Evolutionary conservation across 2,888 invertebrate species (phyloP).

Genomic region (Dolomedes plantarius): DNA sequence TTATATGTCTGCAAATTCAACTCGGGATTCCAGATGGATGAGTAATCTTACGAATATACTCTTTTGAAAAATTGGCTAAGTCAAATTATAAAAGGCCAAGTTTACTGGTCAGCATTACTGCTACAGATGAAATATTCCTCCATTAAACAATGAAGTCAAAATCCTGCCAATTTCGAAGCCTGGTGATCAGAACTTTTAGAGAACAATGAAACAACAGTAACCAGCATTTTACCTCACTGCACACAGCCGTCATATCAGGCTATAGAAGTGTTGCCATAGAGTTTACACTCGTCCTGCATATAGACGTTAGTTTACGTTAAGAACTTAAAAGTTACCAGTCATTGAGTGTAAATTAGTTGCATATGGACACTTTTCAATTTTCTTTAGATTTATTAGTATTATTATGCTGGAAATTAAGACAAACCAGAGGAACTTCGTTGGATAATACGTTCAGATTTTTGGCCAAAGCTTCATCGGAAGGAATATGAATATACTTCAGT

Average conservation of each 20-base stretch:
- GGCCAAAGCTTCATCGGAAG: too few relatives aligned
- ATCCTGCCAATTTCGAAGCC: neutral
- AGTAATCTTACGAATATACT: too few relatives aligned
- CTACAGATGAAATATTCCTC: too few relatives aligned
- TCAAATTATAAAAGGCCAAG: too few relatives aligned
- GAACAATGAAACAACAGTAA: constrained; percentile 5
- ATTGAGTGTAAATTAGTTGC: neutral
- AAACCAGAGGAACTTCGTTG: constrained; percentile 53
- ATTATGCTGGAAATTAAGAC: constrained; percentile 38
- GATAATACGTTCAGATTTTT: too few relatives aligned
- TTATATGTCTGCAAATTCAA: neutral
- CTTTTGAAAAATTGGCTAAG: too few relatives aligned
- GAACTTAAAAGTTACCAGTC: neutral
- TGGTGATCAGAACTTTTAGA: neutral
- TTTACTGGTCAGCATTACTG: too few relatives aligned
- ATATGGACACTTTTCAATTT: neutral
- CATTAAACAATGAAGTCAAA: too few relatives aligned
- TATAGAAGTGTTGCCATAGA: constrained; percentile 14
- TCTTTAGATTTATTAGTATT: neutral
- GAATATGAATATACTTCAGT: too few relatives aligned
- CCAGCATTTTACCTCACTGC: neutral
- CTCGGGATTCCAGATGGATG: too few relatives aligned
- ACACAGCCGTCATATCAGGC: neutral
- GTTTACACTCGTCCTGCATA: constrained; percentile 14
- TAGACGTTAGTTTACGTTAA: neutral